Conservation (phyloP, 2,113 vertebrate species). For the Seriola dumerili region DNA sequence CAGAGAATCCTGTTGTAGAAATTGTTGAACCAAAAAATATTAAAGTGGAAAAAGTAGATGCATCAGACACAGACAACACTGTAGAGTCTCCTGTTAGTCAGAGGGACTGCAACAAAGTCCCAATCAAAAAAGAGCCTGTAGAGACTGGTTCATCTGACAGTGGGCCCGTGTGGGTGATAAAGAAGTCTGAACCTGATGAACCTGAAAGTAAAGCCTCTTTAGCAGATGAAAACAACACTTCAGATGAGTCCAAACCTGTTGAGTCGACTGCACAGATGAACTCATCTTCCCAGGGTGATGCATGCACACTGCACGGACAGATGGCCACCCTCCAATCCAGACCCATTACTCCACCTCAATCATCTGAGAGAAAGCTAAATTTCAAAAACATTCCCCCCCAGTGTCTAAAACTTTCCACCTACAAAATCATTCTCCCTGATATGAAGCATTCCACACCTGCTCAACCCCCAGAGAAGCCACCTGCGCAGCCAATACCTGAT, state of each 20-base stretch:
- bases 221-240: conserved; percentile 13
- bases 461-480: conserved; percentile 7
- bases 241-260: conserved; percentile 22
- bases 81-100: conserved; percentile 7
- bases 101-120: conserved; percentile 12
- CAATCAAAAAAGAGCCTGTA: conserved; percentile 56
- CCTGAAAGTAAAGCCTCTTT: conserved; percentile 29
- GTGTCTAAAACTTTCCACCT: conserved; percentile 74
- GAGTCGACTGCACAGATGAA: conserved; percentile 9
- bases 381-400: conserved; percentile 76
- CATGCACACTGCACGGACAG: background rate
- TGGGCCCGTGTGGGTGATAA: conserved; percentile 46
- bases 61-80: conserved; percentile 6
- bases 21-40: conserved; percentile 45
- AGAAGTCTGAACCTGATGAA: conserved; percentile 67
- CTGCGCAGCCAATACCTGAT: conserved; percentile 38
- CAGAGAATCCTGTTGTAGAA: conserved; percentile 8
- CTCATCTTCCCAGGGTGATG: background rate
- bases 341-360: conserved; percentile 12
- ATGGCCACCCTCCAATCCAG: background rate
- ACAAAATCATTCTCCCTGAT: conserved; percentile 68
- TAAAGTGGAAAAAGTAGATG: conserved; percentile 73
- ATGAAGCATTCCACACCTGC: background rate
- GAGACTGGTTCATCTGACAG: conserved; percentile 19
- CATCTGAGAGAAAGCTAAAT: conserved; percentile 32